phyloP scores from a whole-genome alignment of 1,140 invertebrate species.

The Ephestia elutella region DNA sequence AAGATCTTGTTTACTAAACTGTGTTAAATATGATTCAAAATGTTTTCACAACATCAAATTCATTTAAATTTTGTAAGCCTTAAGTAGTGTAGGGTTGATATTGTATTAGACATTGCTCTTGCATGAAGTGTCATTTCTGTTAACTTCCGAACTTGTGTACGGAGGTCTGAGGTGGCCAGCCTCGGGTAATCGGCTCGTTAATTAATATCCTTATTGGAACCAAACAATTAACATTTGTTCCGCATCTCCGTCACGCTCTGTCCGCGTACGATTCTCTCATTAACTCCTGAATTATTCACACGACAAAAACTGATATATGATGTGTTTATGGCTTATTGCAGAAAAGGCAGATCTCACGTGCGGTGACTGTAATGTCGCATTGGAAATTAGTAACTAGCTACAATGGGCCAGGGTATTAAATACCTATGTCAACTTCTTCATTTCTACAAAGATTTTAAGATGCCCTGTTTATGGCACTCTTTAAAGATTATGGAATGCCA shows the following conservation, averaged over 20 bases:
- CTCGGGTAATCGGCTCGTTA: background rate
- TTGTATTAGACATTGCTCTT: constrained; percentile 17
- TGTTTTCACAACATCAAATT: too few relatives aligned
- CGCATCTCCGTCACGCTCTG: constrained; percentile 26
- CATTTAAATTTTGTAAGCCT: too few relatives aligned
- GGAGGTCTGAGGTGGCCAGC: background rate
- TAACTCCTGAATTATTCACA: constrained; percentile 3
- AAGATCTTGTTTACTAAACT: too few relatives aligned
- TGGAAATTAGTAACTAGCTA: background rate
- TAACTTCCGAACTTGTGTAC: background rate
- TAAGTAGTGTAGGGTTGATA: too few relatives aligned
- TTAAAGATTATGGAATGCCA: background rate
- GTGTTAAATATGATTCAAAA: too few relatives aligned
- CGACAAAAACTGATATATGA: background rate
- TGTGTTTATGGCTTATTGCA: background rate
- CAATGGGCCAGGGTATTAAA: too few relatives aligned
- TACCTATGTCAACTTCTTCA: background rate
- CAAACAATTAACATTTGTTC: constrained; percentile 3
- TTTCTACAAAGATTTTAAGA: background rate
- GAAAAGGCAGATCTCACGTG: background rate
- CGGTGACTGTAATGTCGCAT: background rate
- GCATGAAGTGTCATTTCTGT: constrained; percentile 33
- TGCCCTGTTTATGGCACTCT: background rate
- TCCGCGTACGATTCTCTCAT: background rate
- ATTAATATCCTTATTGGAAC: constrained; percentile 11